These are phyloP conservation scores for Lasioglossum lativentre DNA, from an alignment of 2,888 invertebrate species.

Conservation along the genomic window DNA sequence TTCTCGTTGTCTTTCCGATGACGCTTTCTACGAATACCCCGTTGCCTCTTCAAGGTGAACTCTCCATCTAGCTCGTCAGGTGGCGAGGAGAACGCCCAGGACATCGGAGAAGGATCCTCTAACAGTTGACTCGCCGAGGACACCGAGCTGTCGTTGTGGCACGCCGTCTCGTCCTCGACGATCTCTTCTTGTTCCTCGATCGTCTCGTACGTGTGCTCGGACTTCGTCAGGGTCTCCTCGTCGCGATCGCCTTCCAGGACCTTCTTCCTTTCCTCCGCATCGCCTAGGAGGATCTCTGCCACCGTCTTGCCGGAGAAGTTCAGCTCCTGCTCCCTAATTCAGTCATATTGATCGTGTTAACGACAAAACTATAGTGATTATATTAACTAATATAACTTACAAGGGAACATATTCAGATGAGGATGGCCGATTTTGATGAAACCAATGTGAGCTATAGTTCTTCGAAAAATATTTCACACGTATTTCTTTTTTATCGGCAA, in stretches of 20 bases:
- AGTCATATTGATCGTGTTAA: background rate
- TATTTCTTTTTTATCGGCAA: too few species aligned
- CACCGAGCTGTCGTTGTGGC: slow-evolving; percentile 82
- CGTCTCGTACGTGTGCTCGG: slow-evolving; percentile 75
- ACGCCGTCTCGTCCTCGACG: slow-evolving; percentile 56
- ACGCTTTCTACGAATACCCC: slow-evolving; percentile 81
- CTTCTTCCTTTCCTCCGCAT: slow-evolving; percentile 77
- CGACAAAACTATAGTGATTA: background rate
- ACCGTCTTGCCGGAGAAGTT: slow-evolving; percentile 77
- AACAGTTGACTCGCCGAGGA: slow-evolving; percentile 83
- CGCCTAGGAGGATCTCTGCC: slow-evolving; percentile 79
- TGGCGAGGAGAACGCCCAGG: slow-evolving; percentile 81
- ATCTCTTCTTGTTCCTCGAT: slow-evolving; percentile 65
- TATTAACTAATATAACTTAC: too few species aligned
- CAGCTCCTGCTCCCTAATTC: slow-evolving; percentile 75
- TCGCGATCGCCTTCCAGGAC: slow-evolving; percentile 65
- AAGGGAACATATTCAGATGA: too few species aligned
- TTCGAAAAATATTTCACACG: too few species aligned
- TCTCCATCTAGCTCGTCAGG: slow-evolving; percentile 79
- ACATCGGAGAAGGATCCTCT: slow-evolving; percentile 82
- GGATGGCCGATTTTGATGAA: too few species aligned
- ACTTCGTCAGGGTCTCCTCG: slow-evolving; percentile 12
- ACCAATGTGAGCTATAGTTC: too few species aligned
- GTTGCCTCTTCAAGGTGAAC: slow-evolving; percentile 81
- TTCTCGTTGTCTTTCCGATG: slow-evolving; percentile 74